Base-by-base conservation (phyloP, 2,797 vertebrate species). In the Threskiornis aethiopicus region DNA sequence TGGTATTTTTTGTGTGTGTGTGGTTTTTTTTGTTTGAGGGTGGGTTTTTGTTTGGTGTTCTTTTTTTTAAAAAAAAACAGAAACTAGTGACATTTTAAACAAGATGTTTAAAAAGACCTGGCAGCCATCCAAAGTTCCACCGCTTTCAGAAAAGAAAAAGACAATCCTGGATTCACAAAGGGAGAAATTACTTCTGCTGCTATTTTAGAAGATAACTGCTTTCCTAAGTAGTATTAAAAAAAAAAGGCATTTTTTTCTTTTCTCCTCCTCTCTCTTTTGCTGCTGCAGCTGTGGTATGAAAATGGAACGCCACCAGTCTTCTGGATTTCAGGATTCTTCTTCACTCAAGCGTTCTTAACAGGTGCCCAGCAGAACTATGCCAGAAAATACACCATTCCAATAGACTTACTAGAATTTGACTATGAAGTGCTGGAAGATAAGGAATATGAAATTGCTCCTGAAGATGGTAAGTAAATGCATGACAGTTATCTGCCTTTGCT, bases 251-350 rank as follows among this genome's bases (percentile, higher is more conserved):
- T 47, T 54, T 37, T 16, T 55, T 33, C 16, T 66, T 75, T 61
- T 28, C 5, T 47, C 22, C 28, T 77, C 9, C 16, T 41, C 16
- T 37, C 24, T 19, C n/a, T 75, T 85, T 65, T 87, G 28, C 81
- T 69, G 65, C 59, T 93, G 26, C 87, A 99, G 99, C 97, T 97
- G 44, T 99, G 99, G 99, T 99, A 98, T 9, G 98, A 99, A n/a
- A 77, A 98, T 0, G 98, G 98, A 29, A 98, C 97, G 5, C 99
- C 99, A 6, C 97, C 99, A 1, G 98, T 98, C 13, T 99, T 99
- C 97, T 99, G 99, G 99, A 96, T 99, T 24, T 99, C 99, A 2
- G 99, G 99, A 33, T 99, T 99, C 97, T 99, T 99, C 98, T 99
- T 99, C 98, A 99, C 99, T 9, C 99, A 99, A 98, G 99, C 99